Evolutionary conservation across 2,888 invertebrate genomes (phyloP).

Genomic region (Crematogaster levior): DNA sequence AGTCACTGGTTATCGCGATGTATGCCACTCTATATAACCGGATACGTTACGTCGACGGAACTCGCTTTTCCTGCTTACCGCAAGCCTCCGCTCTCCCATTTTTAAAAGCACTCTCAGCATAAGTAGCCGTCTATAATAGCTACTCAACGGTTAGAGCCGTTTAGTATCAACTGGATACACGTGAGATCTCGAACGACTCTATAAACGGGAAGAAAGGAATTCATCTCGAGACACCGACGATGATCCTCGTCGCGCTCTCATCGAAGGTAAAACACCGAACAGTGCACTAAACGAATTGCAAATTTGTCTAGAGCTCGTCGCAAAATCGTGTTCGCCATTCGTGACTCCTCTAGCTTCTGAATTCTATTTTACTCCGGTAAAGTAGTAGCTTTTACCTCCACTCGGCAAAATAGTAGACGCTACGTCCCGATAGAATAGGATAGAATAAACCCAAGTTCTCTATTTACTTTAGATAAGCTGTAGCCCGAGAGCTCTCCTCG

Average conservation of each 20-base stretch:
- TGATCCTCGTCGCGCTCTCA: constrained; percentile 34
- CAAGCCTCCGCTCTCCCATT: constrained; percentile 74
- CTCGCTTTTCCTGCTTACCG: constrained; percentile 84
- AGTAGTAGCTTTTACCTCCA: neutral
- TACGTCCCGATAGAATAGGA: neutral
- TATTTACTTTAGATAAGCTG: constrained; percentile 15
- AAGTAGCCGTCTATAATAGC: constrained; percentile 80
- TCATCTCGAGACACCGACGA: constrained; percentile 31
- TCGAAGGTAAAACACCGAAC: constrained; percentile 23
- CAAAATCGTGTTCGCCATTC: neutral
- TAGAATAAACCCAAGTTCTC: neutral
- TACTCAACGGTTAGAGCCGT: constrained; percentile 66
- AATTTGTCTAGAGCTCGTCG: neutral
- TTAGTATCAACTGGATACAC: constrained; percentile 68
- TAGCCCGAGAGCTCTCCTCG: neutral
- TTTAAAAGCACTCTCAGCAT: constrained; percentile 82
- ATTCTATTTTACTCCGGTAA: neutral
- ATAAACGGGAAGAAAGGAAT: constrained; percentile 17
- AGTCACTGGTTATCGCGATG: constrained; percentile 40
- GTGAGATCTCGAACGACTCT: constrained; percentile 22
- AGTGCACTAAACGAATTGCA: neutral
- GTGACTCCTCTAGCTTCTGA: neutral
- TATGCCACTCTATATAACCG: constrained; percentile 75
- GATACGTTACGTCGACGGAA: constrained; percentile 80
- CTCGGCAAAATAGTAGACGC: neutral